Evolutionary conservation across 1,140 invertebrate species (phyloP), one percentile per base, ranked within the genome.

Genomic region (Vanessa atalanta): DNA sequence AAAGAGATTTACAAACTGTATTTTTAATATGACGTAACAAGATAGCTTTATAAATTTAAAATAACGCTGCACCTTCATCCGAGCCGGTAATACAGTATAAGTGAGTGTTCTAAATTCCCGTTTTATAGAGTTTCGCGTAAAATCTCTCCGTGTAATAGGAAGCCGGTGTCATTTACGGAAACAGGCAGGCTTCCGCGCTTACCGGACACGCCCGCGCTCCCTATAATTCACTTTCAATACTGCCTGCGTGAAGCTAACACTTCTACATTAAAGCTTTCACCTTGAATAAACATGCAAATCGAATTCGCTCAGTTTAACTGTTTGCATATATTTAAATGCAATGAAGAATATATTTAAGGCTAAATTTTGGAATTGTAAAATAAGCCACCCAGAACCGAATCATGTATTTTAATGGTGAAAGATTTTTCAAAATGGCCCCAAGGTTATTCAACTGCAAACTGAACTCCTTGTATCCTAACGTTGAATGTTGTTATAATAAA

Each of bases 201-300:
- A 77, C 75, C 75, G 75, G 75, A 75, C 37, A 67, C 61, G 57
- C 43, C 13, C 50, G 51, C 43, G 50, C 63, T 69, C 63, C 70
- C 70, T 72, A 13, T 77, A 73, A 73, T 77, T 77, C 67, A 73
- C 64, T 73, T 73, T 77, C 75, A 65, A 72, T 72, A 72, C 12
- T 43, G 55, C 23, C n/a, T 20, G 55, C 57, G 23, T 26, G 26
- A 23, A 37, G 26, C 57, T 61, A 61, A 37, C 15, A 37, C 26
- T 23, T 37, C 11, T 61, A 31, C 20, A 61, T 61, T 37, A 61
- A 57, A 57, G n/a, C 53, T 57, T 61, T 61, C 13, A 37, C 57
- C 15, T 57, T 11, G 53, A 61, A 20, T 20, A 55, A n/a, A 37
- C 26, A 37, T 20, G 14, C 15, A 31, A 37, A 61, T 61, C 26